phyloP scores from a whole-genome alignment of 2,113 vertebrate species.

The Jacana jacana region DNA sequence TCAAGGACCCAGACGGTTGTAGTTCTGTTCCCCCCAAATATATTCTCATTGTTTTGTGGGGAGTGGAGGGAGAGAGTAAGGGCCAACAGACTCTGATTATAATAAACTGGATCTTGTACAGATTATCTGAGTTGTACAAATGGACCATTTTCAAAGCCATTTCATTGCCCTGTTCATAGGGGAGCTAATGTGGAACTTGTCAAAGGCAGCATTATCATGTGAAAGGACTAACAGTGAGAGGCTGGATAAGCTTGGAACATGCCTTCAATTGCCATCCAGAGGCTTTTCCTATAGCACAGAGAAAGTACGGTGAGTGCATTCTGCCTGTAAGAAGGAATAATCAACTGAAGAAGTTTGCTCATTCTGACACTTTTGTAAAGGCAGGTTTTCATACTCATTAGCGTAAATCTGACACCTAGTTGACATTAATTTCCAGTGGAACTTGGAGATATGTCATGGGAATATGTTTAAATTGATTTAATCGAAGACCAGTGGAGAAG shows the following conservation, averaged over 20 bases:
- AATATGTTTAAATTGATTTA: not conserved
- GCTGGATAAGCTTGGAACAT: not conserved
- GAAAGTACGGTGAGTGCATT: not conserved
- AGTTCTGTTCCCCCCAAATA: not conserved
- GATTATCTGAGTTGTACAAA: not conserved
- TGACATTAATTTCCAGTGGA: not conserved
- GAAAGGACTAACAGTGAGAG: not conserved
- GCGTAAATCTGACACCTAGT: not conserved
- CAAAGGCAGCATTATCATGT: not conserved
- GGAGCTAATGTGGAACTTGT: not conserved
- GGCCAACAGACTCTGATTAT: not conserved
- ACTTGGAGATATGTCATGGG: not conserved
- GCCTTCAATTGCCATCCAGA: not conserved
- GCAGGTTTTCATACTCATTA: not conserved
- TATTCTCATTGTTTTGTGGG: not conserved
- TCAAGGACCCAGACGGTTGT: not conserved
- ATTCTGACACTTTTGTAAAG: not conserved
- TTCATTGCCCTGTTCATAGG: not conserved
- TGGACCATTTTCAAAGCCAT: not conserved
- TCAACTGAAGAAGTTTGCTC: not conserved
- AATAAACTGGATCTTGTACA: not conserved
- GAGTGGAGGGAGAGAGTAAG: not conserved
- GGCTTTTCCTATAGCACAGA: not conserved
- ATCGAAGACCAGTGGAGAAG: not conserved
- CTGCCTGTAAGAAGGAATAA: not conserved